Conservation (phyloP, 2,888 invertebrate species). For the Drepana falcataria region DNA sequence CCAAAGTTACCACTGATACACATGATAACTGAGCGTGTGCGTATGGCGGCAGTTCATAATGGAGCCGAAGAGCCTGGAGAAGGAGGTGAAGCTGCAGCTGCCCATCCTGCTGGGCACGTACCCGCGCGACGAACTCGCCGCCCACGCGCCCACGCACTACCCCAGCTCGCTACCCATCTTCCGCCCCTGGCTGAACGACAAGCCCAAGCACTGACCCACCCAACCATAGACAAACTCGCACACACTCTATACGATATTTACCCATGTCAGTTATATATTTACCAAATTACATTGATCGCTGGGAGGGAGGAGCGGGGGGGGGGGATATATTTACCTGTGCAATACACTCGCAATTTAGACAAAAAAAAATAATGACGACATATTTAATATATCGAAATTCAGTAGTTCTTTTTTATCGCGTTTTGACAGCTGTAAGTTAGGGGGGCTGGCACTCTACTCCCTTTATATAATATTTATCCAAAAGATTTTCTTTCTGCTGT, state of each 20-base stretch:
- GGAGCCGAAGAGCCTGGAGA: constrained; percentile 93
- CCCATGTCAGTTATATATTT: neutral
- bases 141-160: constrained; percentile 90
- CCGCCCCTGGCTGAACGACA: constrained; percentile 91
- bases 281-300: too few relatives aligned
- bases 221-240: too few relatives aligned
- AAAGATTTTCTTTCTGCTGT: too few relatives aligned
- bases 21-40: neutral
- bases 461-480: too few relatives aligned
- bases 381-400: too few relatives aligned
- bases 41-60: constrained; percentile 85
- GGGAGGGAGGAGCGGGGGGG: too few relatives aligned
- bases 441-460: too few relatives aligned
- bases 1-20: neutral
- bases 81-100: constrained; percentile 93
- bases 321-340: too few relatives aligned
- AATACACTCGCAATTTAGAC: too few relatives aligned
- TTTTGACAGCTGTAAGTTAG: too few relatives aligned
- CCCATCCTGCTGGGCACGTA: constrained; percentile 96
- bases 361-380: too few relatives aligned
- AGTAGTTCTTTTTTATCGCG: too few relatives aligned
- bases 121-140: constrained; percentile 84
- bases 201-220: constrained; percentile 46
- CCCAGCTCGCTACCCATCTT: constrained; percentile 94
- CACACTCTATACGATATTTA: constrained; percentile 3